These are phyloP conservation scores for Tachuris rubrigastra DNA, from an alignment of 2,113 vertebrate genomes.

Conservation along the genomic window DNA sequence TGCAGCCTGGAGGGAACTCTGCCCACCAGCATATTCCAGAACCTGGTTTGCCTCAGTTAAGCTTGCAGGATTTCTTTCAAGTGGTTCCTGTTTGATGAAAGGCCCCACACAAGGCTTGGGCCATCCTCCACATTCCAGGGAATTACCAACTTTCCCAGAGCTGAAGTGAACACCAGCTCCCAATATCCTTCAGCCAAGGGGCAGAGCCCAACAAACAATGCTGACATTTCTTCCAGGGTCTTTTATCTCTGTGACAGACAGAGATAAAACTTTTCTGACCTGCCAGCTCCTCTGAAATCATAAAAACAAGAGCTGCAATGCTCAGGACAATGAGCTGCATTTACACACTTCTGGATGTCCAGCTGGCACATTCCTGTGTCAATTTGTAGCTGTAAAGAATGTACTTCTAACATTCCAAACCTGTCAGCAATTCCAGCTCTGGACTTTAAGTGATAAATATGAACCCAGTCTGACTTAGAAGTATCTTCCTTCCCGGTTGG, in stretches of 20 bases:
- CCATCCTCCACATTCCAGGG: neutral
- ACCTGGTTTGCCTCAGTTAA: no score
- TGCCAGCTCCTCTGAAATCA: neutral
- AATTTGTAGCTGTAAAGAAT: neutral
- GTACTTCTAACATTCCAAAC: neutral
- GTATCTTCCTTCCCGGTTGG: neutral
- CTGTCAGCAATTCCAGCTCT: neutral
- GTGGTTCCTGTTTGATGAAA: neutral
- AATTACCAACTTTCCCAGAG: neutral
- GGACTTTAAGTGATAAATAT: neutral
- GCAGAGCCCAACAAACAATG: neutral
- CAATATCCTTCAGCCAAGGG: neutral
- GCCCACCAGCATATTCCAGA: rapidly evolving
- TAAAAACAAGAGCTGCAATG: neutral
- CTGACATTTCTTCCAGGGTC: neutral
- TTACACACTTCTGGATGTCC: neutral
- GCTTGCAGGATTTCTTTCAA: neutral
- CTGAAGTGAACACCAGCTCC: neutral
- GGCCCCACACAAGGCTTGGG: neutral
- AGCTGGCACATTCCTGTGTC: rapidly evolving
- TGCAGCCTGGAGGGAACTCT: neutral
- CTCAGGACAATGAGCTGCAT: neutral
- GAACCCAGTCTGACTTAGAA: neutral
- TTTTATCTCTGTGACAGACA: neutral
- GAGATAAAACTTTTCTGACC: neutral